Evolutionary conservation across 2,888 invertebrate genomes (phyloP).

Genomic region (Torymus auratus): DNA sequence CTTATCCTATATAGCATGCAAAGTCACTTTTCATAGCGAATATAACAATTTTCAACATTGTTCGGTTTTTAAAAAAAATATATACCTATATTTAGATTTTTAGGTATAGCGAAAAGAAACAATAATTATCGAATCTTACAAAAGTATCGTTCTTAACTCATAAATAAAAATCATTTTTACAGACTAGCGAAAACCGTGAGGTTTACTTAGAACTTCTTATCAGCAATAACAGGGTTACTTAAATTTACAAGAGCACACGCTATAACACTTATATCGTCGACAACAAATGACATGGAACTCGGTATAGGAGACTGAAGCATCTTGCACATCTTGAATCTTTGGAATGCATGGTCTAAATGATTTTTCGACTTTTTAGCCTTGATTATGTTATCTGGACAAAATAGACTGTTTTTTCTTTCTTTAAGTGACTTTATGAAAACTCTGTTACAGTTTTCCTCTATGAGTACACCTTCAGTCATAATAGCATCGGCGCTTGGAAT

Average conservation of each 20-base stretch:
- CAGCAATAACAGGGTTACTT: constrained; percentile 11
- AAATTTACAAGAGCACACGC: constrained; percentile 36
- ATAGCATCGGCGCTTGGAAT: constrained; percentile 34
- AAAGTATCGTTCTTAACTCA: too few relatives aligned
- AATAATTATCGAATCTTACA: too few relatives aligned
- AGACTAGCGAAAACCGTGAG: too few relatives aligned
- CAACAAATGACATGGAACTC: not conserved
- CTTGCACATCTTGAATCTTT: constrained; percentile 17
- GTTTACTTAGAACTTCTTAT: too few relatives aligned
- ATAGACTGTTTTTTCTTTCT: not conserved
- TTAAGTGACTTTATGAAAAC: constrained; percentile 20
- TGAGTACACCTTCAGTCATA: constrained; percentile 28
- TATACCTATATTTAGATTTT: too few relatives aligned
- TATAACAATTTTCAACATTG: too few relatives aligned
- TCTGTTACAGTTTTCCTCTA: constrained; percentile 26
- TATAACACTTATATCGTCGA: constrained; percentile 40
- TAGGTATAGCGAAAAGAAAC: too few relatives aligned
- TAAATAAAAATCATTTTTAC: too few relatives aligned
- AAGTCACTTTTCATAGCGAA: too few relatives aligned
- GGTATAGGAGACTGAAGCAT: constrained; percentile 17
- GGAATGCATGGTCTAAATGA: not conserved
- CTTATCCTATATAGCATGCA: too few relatives aligned
- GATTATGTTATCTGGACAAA: not conserved
- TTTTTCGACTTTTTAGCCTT: not conserved
- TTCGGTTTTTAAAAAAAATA: too few relatives aligned